A percentile compares a stretch with the other conserved stretches of the same genome.
phyloP scores from a whole-genome alignment of 2,113 vertebrate genomes.

The Candoia aspera region DNA sequence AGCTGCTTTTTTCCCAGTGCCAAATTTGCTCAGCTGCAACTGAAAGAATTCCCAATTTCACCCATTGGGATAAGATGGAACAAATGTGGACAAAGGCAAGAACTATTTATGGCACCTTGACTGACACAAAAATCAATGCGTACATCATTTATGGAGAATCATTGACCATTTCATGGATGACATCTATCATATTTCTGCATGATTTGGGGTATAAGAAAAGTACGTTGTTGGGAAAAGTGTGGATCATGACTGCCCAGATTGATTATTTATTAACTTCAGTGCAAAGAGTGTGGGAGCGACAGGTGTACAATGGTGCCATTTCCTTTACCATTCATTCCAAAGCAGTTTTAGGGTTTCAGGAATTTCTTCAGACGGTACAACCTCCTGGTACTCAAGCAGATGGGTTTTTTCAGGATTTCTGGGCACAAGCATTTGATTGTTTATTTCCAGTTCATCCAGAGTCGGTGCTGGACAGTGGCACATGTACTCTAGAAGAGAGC shows the following conservation, averaged over 20 bases:
- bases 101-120: neutral
- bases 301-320: neutral
- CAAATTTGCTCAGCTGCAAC: neutral
- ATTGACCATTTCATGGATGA: neutral
- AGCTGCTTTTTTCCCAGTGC: neutral
- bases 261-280: neutral
- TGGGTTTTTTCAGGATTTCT: neutral
- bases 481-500: neutral
- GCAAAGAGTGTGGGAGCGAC: neutral
- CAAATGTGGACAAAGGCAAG: rapidly evolving
- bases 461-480: neutral
- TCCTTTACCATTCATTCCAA: neutral
- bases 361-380: neutral
- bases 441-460: neutral
- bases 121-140: neutral
- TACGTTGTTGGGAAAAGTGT: neutral
- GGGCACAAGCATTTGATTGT: neutral
- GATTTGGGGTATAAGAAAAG: rapidly evolving
- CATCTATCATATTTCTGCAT: neutral
- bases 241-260: neutral
- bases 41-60: neutral
- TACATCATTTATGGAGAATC: neutral
- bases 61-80: neutral
- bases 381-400: neutral
- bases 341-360: neutral